Percentiles rank a stretch among this genome's conserved stretches.
These are phyloP conservation scores for Oryzaephilus surinamensis DNA, from an alignment of 1,140 invertebrate genomes.

Conservation along the genomic window DNA sequence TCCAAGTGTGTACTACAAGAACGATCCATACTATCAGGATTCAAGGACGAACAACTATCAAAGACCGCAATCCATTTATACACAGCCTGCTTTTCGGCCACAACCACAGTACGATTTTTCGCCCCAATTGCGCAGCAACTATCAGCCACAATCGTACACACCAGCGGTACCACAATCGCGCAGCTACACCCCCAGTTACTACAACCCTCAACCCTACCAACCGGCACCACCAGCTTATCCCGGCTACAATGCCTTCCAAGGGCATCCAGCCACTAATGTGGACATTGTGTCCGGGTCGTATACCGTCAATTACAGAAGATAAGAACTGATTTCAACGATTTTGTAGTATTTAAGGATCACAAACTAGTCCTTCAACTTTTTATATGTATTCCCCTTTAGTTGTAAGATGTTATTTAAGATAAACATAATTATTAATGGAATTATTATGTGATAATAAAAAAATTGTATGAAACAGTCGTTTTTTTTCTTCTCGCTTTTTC, in stretches of 20 bases:
- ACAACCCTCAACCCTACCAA: no score
- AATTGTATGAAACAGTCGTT: no score
- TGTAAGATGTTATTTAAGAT: background rate
- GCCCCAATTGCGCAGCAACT: conserved; percentile 23
- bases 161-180: conserved; percentile 13
- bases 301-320: conserved; percentile 47
- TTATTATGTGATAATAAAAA: background rate
- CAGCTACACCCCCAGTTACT: conserved; percentile 33
- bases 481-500: no score
- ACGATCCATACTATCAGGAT: conserved; percentile 57
- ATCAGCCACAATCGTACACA: conserved; percentile 24
- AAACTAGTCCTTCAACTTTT: conserved; percentile 8
- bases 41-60: conserved; percentile 21
- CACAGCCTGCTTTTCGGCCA: conserved; percentile 12
- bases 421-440: background rate
- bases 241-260: conserved; percentile 36
- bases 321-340: conserved; percentile 1
- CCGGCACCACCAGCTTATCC: conserved; percentile 30
- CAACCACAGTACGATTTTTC: conserved; percentile 26
- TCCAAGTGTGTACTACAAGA: conserved; percentile 64
- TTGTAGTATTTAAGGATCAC: conserved; percentile 2
- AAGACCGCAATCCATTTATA: conserved; percentile 15
- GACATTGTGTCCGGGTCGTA: conserved; percentile 59
- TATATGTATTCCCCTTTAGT: background rate
- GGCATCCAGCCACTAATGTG: conserved; percentile 52